Evolutionary conservation across 1,140 invertebrate species (phyloP), one percentile per base, ranked within the genome.

Genomic region (Lanistes nyassanus): DNA sequence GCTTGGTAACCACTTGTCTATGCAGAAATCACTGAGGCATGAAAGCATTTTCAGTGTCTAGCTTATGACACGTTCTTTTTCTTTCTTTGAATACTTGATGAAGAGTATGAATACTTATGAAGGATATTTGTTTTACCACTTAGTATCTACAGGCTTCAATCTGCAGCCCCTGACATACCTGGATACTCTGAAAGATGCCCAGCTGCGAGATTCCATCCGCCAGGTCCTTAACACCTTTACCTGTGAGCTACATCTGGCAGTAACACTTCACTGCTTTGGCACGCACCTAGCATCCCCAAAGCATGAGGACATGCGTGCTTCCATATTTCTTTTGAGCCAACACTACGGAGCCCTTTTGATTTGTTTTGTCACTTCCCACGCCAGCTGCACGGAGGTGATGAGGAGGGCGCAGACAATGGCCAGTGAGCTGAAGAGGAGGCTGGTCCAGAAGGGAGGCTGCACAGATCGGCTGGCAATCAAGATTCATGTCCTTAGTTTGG

Each of bases 401-500:
- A 58, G 64, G 55, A 66, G 80, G 58, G 76, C 78, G 11, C 75
- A 74, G 31, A 37, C 39, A 23, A 76, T 81, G 2, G 79, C 78
- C 39, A 64, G 64, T 0, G 66, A 76, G 5, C 47, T 83, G 6
- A 84, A 84, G 75, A 73, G 74, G 26, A 74, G 76, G 31, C 65
- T 85, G 39, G 82, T 85, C 0, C 74, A 78, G 9, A 75, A 80
- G 68, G 84, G 84, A 7, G 84, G 84, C n/a, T 84, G 83, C 67
- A 64, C 64, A n/a, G 80, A 81, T 55, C 83, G 82, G 60, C 80
- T 85, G 75, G 82, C 79, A n/a, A 69, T 84, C 19, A 58, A 76
- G 36, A 76, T 79, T 72, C 83, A 84, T 70, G 64, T 84, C 31
- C 72, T 83, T 16, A 62, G 76, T 56, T 71, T 83, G 37, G 73